These are phyloP conservation scores for Acanthosepion esculentum DNA, from an alignment of 2,888 invertebrate species.

Conservation along the genomic window DNA sequence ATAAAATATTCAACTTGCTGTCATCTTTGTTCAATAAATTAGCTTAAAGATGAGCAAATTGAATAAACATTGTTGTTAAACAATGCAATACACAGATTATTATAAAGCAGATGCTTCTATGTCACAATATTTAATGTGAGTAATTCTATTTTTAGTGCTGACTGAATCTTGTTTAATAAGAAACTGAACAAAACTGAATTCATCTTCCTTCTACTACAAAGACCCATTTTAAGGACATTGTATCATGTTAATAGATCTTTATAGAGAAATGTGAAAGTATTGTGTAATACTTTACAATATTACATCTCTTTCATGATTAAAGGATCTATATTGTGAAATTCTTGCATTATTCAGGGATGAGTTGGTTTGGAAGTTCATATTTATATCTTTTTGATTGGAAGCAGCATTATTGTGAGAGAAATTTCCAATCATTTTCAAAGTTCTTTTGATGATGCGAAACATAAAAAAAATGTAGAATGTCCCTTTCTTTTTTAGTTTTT, in stretches of 20 bases:
- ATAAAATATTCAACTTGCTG: not conserved
- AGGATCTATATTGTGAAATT: not conserved
- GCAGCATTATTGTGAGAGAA: not conserved
- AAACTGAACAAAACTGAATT: not conserved
- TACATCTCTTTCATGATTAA: not conserved
- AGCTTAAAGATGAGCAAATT: not conserved
- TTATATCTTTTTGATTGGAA: not conserved
- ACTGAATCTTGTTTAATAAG: not conserved
- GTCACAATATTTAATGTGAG: not conserved
- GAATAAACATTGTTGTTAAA: not conserved
- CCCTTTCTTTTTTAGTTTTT: no score
- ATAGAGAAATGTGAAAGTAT: not conserved
- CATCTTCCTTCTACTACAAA: not conserved
- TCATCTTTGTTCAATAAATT: not conserved
- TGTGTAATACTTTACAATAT: not conserved
- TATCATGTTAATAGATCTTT: not conserved
- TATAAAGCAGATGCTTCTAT: not conserved
- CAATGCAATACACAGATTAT: not conserved
- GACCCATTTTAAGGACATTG: not conserved
- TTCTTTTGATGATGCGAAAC: no score
- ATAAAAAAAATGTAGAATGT: no score
- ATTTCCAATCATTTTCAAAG: not conserved
- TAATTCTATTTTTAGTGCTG: not conserved
- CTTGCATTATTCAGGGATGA: not conserved
- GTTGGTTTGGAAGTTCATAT: not conserved